Conservation (phyloP, 2,113 vertebrate genomes). For the Dicaeum eximium region DNA sequence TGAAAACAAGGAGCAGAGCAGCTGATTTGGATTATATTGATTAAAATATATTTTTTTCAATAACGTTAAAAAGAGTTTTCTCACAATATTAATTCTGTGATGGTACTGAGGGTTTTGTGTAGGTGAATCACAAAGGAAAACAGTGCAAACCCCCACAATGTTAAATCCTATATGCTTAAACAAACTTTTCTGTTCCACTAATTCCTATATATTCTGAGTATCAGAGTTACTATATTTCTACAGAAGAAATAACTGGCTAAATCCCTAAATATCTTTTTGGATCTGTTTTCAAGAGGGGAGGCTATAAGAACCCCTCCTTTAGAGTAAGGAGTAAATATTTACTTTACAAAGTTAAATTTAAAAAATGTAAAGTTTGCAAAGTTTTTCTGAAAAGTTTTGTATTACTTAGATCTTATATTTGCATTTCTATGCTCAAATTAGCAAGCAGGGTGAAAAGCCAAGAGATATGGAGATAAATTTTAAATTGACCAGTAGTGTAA, state of each 20-base stretch:
- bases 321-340: background rate
- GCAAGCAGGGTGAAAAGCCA: background rate
- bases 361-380: background rate
- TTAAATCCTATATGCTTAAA: background rate
- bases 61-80: conserved; percentile 39
- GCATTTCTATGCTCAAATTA: background rate
- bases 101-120: background rate
- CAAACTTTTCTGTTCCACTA: background rate
- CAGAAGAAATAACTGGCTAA: background rate
- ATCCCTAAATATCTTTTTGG: background rate
- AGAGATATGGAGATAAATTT: background rate
- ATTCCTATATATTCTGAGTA: background rate
- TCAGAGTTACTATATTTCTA: background rate
- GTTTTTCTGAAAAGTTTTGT: background rate
- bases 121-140: background rate
- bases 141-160: background rate
- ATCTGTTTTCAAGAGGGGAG: background rate
- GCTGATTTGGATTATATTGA: conserved; percentile 48
- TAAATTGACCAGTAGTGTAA: background rate
- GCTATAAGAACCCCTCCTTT: background rate
- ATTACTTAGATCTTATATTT: background rate
- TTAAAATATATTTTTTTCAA: conserved; percentile 46
- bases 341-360: background rate
- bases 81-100: conserved; percentile 7
- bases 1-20: conserved; percentile 41